These are phyloP conservation scores for Thymelicus lineola DNA, from an alignment of 2,888 invertebrate species.

Conservation along the genomic window DNA sequence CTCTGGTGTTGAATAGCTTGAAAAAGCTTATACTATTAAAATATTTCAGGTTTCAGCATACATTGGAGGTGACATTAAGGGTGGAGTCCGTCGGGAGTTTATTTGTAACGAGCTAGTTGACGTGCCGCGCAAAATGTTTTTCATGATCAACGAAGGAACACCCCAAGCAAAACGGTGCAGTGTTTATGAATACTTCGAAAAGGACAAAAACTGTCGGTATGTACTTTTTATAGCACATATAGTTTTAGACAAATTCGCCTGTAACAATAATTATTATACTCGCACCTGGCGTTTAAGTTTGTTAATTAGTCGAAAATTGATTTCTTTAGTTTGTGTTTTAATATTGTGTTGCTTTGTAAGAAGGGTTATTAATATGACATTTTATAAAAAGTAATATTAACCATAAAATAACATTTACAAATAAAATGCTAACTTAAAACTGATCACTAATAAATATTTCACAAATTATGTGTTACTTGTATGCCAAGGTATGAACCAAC, in stretches of 20 bases:
- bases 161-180: constrained; percentile 44
- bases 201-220: constrained; percentile 61
- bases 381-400: not conserved
- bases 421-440: too few species aligned
- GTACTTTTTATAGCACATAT: not conserved
- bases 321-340: too few species aligned
- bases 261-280: too few species aligned
- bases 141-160: not conserved
- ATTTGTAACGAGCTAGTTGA: constrained; percentile 61
- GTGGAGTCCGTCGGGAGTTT: constrained; percentile 61
- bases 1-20: too few species aligned
- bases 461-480: too few species aligned
- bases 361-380: too few species aligned
- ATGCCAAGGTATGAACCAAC: too few species aligned
- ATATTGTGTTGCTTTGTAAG: too few species aligned
- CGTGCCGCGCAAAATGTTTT: constrained; percentile 47
- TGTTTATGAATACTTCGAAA: constrained; percentile 64
- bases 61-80: constrained; percentile 54
- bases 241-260: too few species aligned
- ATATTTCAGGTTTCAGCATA: constrained; percentile 61
- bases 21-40: not conserved
- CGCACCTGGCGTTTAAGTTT: too few species aligned
- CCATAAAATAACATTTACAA: not conserved
- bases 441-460: too few species aligned
- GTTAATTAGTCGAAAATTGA: too few species aligned